A percentile compares a stretch with the other conserved stretches of the same genome.
Evolutionary conservation across 2,113 vertebrate genomes (phyloP).

Genomic region (Ammospiza nelsoni): DNA sequence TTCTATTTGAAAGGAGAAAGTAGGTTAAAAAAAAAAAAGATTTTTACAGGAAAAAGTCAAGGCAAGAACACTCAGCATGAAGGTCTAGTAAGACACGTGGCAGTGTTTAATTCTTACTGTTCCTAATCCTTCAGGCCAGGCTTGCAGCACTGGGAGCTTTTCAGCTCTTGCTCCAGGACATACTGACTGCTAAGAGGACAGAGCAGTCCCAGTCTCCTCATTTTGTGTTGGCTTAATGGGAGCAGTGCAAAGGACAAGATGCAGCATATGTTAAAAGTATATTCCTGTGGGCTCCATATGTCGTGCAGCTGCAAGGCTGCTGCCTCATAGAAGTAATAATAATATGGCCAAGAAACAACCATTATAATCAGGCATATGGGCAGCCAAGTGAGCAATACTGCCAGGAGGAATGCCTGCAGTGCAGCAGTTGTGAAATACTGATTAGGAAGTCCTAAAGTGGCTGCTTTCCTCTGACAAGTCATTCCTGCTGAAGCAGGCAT

Average conservation of each 20-base stretch:
- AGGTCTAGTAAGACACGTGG: not conserved
- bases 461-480: not conserved
- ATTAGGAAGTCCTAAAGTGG: not conserved
- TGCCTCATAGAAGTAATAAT: not conserved
- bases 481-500: slow-evolving; percentile 12
- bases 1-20: not conserved
- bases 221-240: not conserved
- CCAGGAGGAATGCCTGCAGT: slow-evolving; percentile 1
- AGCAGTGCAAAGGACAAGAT: not conserved
- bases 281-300: not conserved
- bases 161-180: not conserved
- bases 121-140: not conserved
- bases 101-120: not conserved
- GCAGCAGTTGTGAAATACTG: slow-evolving; percentile 10
- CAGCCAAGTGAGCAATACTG: not conserved
- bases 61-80: not conserved
- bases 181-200: not conserved
- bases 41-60: not conserved
- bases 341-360: not conserved
- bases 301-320: not conserved
- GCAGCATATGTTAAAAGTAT: not conserved
- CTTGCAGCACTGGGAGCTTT: not conserved
- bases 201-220: not conserved
- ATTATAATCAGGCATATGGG: not conserved
- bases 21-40: not conserved